These are phyloP conservation scores for Tipula confusa DNA, from an alignment of 2,888 invertebrate species.

Conservation along the genomic window DNA sequence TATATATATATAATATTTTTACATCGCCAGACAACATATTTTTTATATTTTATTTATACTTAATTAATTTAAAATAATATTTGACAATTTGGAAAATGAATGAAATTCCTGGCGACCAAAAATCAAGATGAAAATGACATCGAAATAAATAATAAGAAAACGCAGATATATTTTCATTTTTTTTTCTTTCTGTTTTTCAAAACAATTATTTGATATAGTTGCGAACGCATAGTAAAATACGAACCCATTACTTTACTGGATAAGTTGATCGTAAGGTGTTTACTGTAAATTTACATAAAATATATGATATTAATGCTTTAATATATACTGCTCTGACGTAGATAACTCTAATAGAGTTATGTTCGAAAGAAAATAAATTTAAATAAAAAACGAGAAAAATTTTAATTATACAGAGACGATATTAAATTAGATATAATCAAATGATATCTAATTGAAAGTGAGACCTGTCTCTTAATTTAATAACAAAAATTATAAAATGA, in stretches of 20 bases:
- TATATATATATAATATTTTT: too few species aligned
- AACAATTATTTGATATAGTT: neutral
- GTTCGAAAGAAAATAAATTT: slow-evolving; percentile 13
- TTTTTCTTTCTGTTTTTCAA: too few species aligned
- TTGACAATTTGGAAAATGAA: slow-evolving; percentile 25
- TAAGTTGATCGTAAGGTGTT: neutral
- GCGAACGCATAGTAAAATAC: neutral
- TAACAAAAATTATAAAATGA: too few species aligned
- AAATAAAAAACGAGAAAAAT: neutral
- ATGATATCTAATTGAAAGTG: neutral
- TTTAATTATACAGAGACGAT: neutral
- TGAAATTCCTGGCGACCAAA: slow-evolving; percentile 15
- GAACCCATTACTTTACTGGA: too few species aligned
- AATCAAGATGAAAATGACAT: neutral
- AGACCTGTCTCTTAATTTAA: neutral
- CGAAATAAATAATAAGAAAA: neutral
- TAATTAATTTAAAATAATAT: slow-evolving; percentile 25
- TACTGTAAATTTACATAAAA: neutral
- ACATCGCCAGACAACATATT: slow-evolving; percentile 16
- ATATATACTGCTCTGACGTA: neutral
- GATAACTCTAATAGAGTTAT: neutral
- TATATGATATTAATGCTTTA: neutral
- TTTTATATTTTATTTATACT: slow-evolving; percentile 4
- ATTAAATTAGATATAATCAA: neutral
- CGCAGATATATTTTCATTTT: neutral